Percentiles rank a stretch among this genome's conserved stretches.
phyloP scores from a whole-genome alignment of 2,888 invertebrate genomes.

The Eilema sororculum region DNA sequence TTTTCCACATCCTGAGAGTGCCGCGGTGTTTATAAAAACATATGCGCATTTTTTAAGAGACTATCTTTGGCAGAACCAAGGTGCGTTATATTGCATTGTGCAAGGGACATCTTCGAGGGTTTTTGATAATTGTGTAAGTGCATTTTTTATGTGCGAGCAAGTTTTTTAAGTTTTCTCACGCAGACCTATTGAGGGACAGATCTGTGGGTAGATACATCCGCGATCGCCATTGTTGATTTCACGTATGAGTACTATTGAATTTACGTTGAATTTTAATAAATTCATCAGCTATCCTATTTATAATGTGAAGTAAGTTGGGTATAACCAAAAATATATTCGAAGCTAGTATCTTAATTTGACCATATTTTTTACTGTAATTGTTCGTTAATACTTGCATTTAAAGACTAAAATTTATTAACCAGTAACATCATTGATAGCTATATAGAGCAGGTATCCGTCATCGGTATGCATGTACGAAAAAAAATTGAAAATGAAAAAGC shows the following conservation, averaged over 20 bases:
- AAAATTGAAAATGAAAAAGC: no score
- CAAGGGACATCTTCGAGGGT: conserved; percentile 79
- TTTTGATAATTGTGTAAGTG: conserved; percentile 82
- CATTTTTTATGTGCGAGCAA: conserved; percentile 81
- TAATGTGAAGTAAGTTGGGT: neutral
- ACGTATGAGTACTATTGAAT: conserved; percentile 74
- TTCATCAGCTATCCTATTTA: conserved; percentile 27
- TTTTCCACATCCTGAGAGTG: conserved; percentile 65
- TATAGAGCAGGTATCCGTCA: no score
- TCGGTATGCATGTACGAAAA: no score
- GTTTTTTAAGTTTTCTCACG: conserved; percentile 86
- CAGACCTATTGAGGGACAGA: conserved; percentile 77
- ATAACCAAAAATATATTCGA: neutral
- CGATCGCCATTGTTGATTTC: conserved; percentile 62
- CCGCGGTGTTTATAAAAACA: conserved; percentile 82
- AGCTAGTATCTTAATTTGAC: neutral
- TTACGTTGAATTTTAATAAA: conserved; percentile 43
- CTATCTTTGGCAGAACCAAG: conserved; percentile 78
- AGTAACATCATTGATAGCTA: no score
- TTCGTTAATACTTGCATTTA: no score
- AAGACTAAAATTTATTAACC: no score
- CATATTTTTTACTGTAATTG: no score
- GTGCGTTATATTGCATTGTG: conserved; percentile 75
- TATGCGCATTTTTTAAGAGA: conserved; percentile 85
- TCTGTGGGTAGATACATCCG: conserved; percentile 87